Conservation (phyloP, 2,797 vertebrate species). For the Rhinogobio ventralis region DNA sequence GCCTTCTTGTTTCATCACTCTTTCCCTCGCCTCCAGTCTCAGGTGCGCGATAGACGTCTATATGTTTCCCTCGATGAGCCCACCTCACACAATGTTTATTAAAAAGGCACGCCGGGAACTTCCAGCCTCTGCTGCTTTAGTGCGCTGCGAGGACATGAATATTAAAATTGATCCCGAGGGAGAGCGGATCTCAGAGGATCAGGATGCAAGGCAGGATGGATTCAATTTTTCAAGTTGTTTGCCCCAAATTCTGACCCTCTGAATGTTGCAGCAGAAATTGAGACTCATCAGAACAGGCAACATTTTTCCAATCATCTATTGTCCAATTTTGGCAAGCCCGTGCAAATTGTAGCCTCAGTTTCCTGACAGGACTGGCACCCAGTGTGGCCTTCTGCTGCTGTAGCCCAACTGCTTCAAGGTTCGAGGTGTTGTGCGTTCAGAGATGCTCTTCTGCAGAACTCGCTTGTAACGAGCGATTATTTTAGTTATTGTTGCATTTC, state of each 20-base stretch:
- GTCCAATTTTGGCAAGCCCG: neutral
- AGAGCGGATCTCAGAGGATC: too few species aligned
- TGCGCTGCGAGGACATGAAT: constrained; percentile 60
- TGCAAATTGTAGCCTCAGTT: neutral
- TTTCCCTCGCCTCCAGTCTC: neutral
- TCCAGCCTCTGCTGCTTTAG: constrained; percentile 39
- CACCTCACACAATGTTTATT: constrained; percentile 54
- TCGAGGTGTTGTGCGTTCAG: neutral
- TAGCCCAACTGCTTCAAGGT: neutral
- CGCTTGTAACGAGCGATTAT: neutral
- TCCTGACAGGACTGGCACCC: neutral
- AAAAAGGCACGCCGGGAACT: constrained; percentile 42
- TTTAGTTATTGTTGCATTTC: neutral
- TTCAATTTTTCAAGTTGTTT: neutral
- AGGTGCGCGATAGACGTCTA: constrained; percentile 1
- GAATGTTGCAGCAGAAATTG: neutral
- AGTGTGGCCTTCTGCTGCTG: neutral
- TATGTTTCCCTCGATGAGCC: constrained; percentile 22
- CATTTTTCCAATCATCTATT: neutral
- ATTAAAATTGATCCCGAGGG: constrained; percentile 70
- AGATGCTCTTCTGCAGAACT: neutral
- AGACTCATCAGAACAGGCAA: neutral
- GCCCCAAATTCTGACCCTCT: neutral
- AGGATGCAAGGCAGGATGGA: constrained; percentile 16
- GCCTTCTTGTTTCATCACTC: constrained; percentile 4